Percentiles rank a stretch among this genome's conserved stretches.
These are phyloP conservation scores for Cheilosia variabilis DNA, from an alignment of 2,888 invertebrate genomes.

Conservation along the genomic window DNA sequence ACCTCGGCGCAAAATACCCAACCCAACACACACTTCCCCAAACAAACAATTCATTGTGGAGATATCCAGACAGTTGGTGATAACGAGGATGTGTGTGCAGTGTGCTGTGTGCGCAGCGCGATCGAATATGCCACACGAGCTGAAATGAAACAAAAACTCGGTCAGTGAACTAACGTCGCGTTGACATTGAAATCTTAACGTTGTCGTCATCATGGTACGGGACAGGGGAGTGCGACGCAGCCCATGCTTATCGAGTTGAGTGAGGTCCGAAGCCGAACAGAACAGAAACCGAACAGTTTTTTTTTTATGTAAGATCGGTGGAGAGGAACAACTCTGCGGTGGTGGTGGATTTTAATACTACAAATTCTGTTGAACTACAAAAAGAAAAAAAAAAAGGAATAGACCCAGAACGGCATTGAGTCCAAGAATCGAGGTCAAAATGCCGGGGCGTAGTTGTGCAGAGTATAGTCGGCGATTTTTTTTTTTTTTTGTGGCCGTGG, in stretches of 20 bases:
- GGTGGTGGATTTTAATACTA: conserved; percentile 34
- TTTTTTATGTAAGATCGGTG: background rate
- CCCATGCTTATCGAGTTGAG: conserved; percentile 35
- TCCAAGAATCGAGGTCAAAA: conserved; percentile 63
- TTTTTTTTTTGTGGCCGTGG: background rate
- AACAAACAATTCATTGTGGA: too few relatives aligned
- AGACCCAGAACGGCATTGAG: conserved; percentile 57
- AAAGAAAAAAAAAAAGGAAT: conserved; percentile 24
- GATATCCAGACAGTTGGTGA: conserved; percentile 54
- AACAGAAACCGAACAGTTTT: conserved; percentile 3
- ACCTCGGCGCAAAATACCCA: too few relatives aligned
- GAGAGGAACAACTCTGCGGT: conserved; percentile 7
- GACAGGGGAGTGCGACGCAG: conserved; percentile 3
- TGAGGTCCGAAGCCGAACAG: conserved; percentile 41
- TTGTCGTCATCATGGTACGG: conserved; percentile 37
- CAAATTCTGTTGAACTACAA: conserved; percentile 53
- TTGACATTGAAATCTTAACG: conserved; percentile 76
- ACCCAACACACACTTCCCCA: too few relatives aligned
- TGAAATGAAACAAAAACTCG: conserved; percentile 70
- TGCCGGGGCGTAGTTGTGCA: conserved; percentile 27
- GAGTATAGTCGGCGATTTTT: conserved; percentile 16
- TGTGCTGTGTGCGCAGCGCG: background rate
- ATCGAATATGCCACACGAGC: background rate
- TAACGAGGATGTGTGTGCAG: conserved; percentile 9
- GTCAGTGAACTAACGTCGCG: conserved; percentile 76